These are phyloP conservation scores for Nephila pilipes DNA, from an alignment of 1,140 invertebrate species.

Conservation along the genomic window DNA sequence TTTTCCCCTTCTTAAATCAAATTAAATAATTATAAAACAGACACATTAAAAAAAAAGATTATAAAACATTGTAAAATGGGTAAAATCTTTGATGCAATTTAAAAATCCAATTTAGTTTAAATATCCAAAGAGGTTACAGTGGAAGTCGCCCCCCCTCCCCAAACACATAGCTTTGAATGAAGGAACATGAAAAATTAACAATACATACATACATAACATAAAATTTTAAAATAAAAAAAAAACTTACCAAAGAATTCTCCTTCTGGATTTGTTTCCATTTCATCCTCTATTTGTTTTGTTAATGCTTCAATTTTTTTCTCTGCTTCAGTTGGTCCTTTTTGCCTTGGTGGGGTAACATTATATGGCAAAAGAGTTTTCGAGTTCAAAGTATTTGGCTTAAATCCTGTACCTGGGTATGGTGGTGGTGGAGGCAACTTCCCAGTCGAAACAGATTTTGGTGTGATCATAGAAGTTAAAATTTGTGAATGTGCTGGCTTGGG, in stretches of 20 bases:
- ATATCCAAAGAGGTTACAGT: no score
- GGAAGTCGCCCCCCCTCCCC: no score
- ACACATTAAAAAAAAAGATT: no score
- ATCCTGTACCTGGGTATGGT: constrained; percentile 62
- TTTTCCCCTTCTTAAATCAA: no score
- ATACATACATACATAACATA: no score
- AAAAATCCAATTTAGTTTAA: no score
- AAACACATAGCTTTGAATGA: no score
- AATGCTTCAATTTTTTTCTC: constrained; percentile 95
- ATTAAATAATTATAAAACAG: no score
- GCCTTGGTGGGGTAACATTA: constrained; percentile 88
- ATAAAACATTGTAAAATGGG: no score
- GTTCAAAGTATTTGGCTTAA: constrained; percentile 79
- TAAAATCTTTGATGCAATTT: no score
- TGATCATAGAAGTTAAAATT: constrained; percentile 51
- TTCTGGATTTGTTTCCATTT: constrained; percentile 96
- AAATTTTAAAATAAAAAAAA: constrained; percentile 2
- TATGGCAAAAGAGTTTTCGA: constrained; percentile 91
- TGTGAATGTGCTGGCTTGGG: constrained; percentile 43
- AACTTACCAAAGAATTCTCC: constrained; percentile 96
- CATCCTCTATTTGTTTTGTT: constrained; percentile 93
- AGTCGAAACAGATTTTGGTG: background rate
- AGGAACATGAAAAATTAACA: no score
- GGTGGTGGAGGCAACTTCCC: constrained; percentile 63
- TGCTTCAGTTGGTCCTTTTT: constrained; percentile 91